Base-by-base conservation (phyloP, 2,113 vertebrate genomes). In the Motacilla alba region DNA sequence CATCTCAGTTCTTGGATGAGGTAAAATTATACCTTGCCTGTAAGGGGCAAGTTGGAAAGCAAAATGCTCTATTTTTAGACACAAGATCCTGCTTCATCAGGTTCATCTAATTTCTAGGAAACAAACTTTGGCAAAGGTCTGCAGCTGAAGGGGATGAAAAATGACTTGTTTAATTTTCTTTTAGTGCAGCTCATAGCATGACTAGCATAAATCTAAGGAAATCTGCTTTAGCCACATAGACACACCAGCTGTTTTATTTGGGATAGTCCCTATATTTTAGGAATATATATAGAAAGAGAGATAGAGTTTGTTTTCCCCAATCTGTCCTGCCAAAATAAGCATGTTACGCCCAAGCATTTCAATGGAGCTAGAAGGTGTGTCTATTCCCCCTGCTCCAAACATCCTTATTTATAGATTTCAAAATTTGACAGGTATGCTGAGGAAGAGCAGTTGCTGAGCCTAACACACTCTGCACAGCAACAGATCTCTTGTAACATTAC, bases 401-500 rank as follows among this genome's bases (percentile, higher is more conserved):
- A 82, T 72, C 75, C n/a, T 90, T 93, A 94, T 97, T 96, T 94
- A 96, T 72, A 95, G 76, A 87, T 88, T 95, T 89, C 56, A 87
- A 37, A 94, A 95, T 81, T 55, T 95, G 96, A 91, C 92, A 96
- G 95, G 91, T 96, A 83, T 2, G 22, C 43, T 3, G 2, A 95
- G 89, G 90, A 96, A 94, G 87, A 96, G 82, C 85, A 96, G 89
- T 93, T 95, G 93, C 91, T 81, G 85, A 91, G 93, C 77, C 88
- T 94, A 72, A 92, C 74, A 89, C 62, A 46, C 87, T 69, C 70
- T 22, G 74, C 82, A 94, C 85, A 93, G 93, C 79, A 91, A 92
- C 92, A 83, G 90, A 95, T 89, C 95, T 95, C 92, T 78, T 94
- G 53, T 81, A 96, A 94, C 68, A 96, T 96, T 93, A 97, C 77